Evolutionary conservation across 2,888 invertebrate genomes (phyloP).

Genomic region (Leptinotarsa juncta): DNA sequence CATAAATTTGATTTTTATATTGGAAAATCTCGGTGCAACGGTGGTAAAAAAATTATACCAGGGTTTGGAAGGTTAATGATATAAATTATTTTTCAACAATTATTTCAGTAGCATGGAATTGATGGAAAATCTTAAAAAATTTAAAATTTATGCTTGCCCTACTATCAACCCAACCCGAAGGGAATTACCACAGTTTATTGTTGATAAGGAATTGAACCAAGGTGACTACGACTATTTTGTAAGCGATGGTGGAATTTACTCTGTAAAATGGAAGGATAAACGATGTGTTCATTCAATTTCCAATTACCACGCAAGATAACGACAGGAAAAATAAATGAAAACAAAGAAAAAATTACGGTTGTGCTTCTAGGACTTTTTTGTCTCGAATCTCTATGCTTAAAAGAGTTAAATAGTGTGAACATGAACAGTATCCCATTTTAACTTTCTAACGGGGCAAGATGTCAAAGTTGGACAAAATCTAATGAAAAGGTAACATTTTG

Average conservation of each 20-base stretch:
- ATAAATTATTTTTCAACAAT: neutral
- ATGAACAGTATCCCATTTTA: too few species aligned
- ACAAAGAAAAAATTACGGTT: too few species aligned
- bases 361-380: too few species aligned
- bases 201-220: constrained; percentile 9
- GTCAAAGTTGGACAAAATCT: too few species aligned
- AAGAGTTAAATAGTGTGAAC: too few species aligned
- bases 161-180: too few species aligned
- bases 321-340: too few species aligned
- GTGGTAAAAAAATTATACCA: constrained; percentile 42
- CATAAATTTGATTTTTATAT: constrained; percentile 16
- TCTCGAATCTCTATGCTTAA: too few species aligned
- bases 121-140: neutral
- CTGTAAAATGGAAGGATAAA: neutral
- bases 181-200: too few species aligned
- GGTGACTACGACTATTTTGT: constrained; percentile 34
- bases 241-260: neutral
- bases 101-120: neutral
- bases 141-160: neutral
- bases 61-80: constrained; percentile 44
- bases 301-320: neutral
- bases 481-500: too few species aligned
- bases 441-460: too few species aligned
- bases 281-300: neutral
- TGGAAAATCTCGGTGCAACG: constrained; percentile 23